Conservation (phyloP, 2,797 vertebrate genomes). For the Benthosema pterotum region DNA sequence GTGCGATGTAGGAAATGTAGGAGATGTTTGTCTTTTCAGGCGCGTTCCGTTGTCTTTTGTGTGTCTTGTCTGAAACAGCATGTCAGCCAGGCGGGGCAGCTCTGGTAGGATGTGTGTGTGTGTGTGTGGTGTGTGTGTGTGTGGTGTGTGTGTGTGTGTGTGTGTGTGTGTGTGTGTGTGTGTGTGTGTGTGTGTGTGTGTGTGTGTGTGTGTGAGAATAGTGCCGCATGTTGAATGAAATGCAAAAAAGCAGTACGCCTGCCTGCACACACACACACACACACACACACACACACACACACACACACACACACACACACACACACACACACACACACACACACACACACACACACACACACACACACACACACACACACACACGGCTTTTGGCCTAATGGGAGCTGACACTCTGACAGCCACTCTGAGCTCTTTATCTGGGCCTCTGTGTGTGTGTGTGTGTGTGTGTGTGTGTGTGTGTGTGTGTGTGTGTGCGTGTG, state of each 20-base stretch:
- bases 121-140: too few species aligned
- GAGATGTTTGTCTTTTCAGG: constrained; percentile 79
- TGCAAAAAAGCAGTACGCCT: constrained; percentile 73
- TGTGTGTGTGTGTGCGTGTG: constrained; percentile 37
- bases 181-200: constrained; percentile 16
- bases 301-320: constrained; percentile 55
- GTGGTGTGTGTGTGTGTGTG: constrained; percentile 54
- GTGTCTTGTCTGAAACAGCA: constrained; percentile 78
- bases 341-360: constrained; percentile 10
- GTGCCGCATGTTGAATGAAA: constrained; percentile 65
- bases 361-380: constrained; percentile 31
- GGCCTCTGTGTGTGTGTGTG: constrained; percentile 50
- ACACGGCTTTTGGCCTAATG: constrained; percentile 77
- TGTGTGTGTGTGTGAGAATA: constrained; percentile 53
- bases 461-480: constrained; percentile 26
- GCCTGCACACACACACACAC: constrained; percentile 61
- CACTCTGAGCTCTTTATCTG: constrained; percentile 83
- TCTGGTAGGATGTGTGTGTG: constrained; percentile 46
- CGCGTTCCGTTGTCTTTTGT: constrained; percentile 77
- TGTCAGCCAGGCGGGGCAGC: constrained; percentile 75
- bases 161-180: constrained; percentile 24
- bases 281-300: constrained; percentile 1
- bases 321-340: neutral
- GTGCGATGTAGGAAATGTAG: constrained; percentile 79
- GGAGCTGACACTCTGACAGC: constrained; percentile 78